These are phyloP conservation scores for Cordilura impudica DNA, from an alignment of 2,888 invertebrate species.

Conservation along the genomic window DNA sequence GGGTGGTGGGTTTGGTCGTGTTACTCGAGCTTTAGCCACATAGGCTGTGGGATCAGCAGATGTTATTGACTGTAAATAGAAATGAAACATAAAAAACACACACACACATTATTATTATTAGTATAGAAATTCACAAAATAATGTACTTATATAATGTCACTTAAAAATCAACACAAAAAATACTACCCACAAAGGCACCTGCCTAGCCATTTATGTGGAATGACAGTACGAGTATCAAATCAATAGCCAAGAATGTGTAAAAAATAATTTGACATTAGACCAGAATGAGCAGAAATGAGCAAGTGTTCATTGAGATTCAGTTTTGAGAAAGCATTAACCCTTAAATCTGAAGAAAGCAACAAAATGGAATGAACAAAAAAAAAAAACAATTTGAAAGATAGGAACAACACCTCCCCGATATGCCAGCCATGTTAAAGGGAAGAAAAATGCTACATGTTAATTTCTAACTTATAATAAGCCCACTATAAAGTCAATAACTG, in stretches of 20 bases:
- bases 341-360: background rate
- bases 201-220: constrained; percentile 42
- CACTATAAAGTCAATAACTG: constrained; percentile 47
- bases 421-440: background rate
- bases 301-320: constrained; percentile 21
- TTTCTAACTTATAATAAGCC: background rate
- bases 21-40: constrained; percentile 80
- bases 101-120: constrained; percentile 60
- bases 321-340: constrained; percentile 22
- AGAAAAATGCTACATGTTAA: background rate
- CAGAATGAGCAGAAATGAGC: constrained; percentile 42
- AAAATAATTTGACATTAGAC: constrained; percentile 44
- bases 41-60: constrained; percentile 77
- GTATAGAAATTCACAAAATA: background rate
- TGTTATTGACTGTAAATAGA: constrained; percentile 74
- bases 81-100: background rate
- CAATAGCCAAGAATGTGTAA: background rate
- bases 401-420: too few species aligned
- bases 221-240: background rate
- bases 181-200: constrained; percentile 56
- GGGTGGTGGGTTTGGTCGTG: constrained; percentile 87
- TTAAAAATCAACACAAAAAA: background rate
- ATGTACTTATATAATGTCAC: background rate
- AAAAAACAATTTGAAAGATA: too few species aligned
- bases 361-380: constrained; percentile 20